Conservation (phyloP, 2,888 invertebrate species). For the Apomyelois bistriatella region DNA sequence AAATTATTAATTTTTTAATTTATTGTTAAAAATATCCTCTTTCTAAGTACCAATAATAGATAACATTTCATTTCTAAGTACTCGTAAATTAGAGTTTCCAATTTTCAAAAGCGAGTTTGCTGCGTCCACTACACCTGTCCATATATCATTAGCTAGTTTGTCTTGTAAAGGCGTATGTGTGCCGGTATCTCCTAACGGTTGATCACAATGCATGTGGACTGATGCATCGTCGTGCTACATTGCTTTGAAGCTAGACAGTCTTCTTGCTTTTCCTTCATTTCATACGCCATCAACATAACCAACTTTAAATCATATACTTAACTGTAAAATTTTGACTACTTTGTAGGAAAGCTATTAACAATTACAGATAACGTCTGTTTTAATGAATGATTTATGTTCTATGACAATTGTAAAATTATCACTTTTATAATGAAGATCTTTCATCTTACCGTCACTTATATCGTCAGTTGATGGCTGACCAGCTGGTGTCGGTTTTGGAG, state of each 20-base stretch:
- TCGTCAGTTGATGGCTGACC: conserved; percentile 81
- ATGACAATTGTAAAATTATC: no score
- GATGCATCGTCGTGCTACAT: conserved; percentile 65
- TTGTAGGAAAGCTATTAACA: no score
- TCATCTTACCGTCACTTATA: conserved; percentile 84
- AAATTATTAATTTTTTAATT: no score
- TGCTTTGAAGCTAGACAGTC: conserved; percentile 21
- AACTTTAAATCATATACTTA: neutral
- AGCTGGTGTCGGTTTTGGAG: conserved; percentile 57
- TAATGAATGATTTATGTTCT: no score
- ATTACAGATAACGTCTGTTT: no score
- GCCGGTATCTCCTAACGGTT: conserved; percentile 59
- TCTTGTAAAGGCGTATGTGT: conserved; percentile 52
- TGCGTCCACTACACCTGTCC: conserved; percentile 35
- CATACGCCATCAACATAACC: neutral
- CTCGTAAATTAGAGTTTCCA: conserved; percentile 35
- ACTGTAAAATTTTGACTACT: no score
- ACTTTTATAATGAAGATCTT: no score
- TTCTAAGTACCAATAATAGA: no score
- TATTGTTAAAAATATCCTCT: no score
- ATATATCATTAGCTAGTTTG: conserved; percentile 66
- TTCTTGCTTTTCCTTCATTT: conserved; percentile 17
- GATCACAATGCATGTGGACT: conserved; percentile 58
- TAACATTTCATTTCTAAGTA: neutral
- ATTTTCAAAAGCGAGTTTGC: conserved; percentile 37